These are phyloP conservation scores for Enteromius paludinosus DNA, from an alignment of 2,797 vertebrate genomes.

Conservation along the genomic window DNA sequence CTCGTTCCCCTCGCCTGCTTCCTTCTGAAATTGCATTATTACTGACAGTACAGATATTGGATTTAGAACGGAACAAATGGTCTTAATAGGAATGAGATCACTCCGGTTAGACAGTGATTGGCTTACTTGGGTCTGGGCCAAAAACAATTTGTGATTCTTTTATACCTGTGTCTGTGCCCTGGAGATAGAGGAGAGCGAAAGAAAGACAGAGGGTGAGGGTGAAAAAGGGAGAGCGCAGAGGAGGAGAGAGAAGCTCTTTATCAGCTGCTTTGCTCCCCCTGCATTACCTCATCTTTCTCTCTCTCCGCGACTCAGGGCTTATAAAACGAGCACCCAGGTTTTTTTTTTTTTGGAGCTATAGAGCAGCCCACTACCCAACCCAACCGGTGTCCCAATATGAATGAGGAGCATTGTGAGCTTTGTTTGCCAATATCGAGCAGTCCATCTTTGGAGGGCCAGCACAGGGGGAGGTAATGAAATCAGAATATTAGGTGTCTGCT, in stretches of 20 bases:
- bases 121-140: slow-evolving; percentile 64
- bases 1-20: slow-evolving; percentile 25
- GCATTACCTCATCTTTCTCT: slow-evolving; percentile 61
- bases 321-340: slow-evolving; percentile 47
- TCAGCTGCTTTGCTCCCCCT: slow-evolving; percentile 56
- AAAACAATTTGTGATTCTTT: slow-evolving; percentile 71
- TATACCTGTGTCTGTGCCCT: slow-evolving; percentile 65
- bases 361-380: slow-evolving; percentile 13
- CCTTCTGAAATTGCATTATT: slow-evolving; percentile 64
- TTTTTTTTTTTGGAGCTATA: slow-evolving; percentile 5
- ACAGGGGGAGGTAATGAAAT: slow-evolving; percentile 59
- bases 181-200: slow-evolving; percentile 56
- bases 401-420: slow-evolving; percentile 57
- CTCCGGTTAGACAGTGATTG: slow-evolving; percentile 65
- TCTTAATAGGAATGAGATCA: slow-evolving; percentile 71
- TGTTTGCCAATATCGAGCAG: slow-evolving; percentile 60
- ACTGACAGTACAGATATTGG: slow-evolving; percentile 69
- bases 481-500: slow-evolving; percentile 60
- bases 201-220: slow-evolving; percentile 32
- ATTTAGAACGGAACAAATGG: slow-evolving; percentile 69
- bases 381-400: slow-evolving; percentile 42
- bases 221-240: slow-evolving; percentile 19
- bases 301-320: slow-evolving; percentile 47
- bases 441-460: slow-evolving; percentile 51
- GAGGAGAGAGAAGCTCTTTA: slow-evolving; percentile 54